Conservation (phyloP, 2,113 vertebrate species). For the Thermophis baileyi region DNA sequence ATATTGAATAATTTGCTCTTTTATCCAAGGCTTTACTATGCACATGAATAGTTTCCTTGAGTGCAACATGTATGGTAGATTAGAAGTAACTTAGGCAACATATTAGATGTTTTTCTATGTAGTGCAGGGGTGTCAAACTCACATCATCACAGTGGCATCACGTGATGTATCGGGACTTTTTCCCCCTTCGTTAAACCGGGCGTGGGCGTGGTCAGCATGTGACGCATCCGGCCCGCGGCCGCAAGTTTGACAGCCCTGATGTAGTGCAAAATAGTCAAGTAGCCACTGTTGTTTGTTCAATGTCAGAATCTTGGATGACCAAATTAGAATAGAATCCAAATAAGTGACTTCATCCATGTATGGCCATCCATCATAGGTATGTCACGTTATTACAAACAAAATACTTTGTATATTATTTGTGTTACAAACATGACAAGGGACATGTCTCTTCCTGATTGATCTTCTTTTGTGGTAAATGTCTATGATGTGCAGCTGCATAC, state of each 20-base stretch:
- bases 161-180: too few relatives aligned
- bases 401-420: background rate
- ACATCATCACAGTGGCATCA: too few relatives aligned
- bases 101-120: background rate
- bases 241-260: too few relatives aligned
- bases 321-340: background rate
- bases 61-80: background rate
- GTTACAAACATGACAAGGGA: background rate
- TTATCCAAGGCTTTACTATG: background rate
- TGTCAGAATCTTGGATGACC: background rate
- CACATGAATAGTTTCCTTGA: background rate
- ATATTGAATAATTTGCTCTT: background rate
- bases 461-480: background rate
- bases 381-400: background rate
- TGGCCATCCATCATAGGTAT: background rate
- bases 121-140: background rate
- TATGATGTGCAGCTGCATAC: background rate
- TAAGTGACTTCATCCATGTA: background rate
- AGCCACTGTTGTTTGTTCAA: background rate
- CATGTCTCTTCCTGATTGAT: background rate
- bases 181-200: too few relatives aligned
- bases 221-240: too few relatives aligned
- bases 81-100: background rate
- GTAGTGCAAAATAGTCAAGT: background rate
- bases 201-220: too few relatives aligned